These are phyloP conservation scores for Chionodraco myersi DNA, from an alignment of 2,113 vertebrate species.

Conservation along the genomic window DNA sequence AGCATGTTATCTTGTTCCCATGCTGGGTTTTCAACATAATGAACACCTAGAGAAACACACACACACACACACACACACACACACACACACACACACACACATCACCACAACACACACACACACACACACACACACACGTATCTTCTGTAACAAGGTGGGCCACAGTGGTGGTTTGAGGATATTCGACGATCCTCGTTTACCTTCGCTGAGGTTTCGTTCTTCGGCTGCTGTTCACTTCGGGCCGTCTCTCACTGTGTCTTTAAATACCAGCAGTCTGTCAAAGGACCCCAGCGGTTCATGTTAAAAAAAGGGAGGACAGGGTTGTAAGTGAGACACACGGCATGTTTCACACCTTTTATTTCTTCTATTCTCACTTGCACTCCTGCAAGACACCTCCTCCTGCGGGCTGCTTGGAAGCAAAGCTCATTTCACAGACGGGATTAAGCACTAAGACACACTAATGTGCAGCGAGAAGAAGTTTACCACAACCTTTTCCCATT, in stretches of 20 bases:
- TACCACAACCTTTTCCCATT: no score
- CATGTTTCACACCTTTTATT: slow-evolving; percentile 42
- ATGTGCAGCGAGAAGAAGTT: no score
- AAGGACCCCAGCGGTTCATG: slow-evolving; percentile 14
- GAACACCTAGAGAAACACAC: no score
- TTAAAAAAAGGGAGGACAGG: slow-evolving; percentile 20
- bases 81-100: no score
- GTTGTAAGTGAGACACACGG: slow-evolving; percentile 16
- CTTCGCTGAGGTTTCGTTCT: slow-evolving; percentile 3
- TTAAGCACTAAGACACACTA: background rate
- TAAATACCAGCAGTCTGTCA: slow-evolving; percentile 5
- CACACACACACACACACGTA: slow-evolving; percentile 4
- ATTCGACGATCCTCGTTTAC: slow-evolving; percentile 33
- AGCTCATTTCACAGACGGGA: background rate
- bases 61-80: no score
- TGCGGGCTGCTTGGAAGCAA: slow-evolving; percentile 11
- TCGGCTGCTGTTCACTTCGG: background rate
- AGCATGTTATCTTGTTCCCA: background rate
- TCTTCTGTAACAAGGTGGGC: slow-evolving; percentile 9
- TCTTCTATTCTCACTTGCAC: slow-evolving; percentile 43
- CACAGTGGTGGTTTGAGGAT: slow-evolving; percentile 8
- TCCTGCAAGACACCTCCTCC: slow-evolving; percentile 1
- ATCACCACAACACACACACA: no score
- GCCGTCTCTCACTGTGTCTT: slow-evolving; percentile 1
- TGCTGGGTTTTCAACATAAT: no score